These are phyloP conservation scores for Congeria kusceri DNA, from an alignment of 2,888 invertebrate genomes.

Conservation along the genomic window DNA sequence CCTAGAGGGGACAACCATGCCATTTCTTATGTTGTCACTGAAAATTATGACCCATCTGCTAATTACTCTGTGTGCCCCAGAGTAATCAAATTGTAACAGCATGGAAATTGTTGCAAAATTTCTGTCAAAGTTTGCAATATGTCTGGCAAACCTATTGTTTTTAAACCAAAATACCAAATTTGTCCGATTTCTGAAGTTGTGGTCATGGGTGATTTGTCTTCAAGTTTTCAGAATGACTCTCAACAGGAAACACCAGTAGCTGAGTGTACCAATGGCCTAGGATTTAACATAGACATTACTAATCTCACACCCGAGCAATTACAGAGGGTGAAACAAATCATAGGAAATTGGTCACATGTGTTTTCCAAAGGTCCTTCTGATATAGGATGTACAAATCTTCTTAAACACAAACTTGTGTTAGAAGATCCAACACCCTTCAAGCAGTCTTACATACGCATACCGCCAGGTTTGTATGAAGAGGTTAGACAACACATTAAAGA, in stretches of 20 bases:
- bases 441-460: conserved; percentile 29
- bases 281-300: conserved; percentile 1
- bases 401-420: conserved; percentile 39
- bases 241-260: not conserved
- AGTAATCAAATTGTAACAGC: not conserved
- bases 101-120: conserved; percentile 6
- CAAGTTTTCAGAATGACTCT: not conserved
- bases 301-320: conserved; percentile 14
- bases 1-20: too few relatives aligned
- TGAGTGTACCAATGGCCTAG: conserved; percentile 6
- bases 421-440: conserved; percentile 24
- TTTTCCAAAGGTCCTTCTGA: conserved; percentile 28
- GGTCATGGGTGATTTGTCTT: conserved; percentile 15
- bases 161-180: not conserved
- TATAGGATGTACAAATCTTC: conserved; percentile 18
- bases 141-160: conserved; percentile 6
- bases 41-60: not conserved
- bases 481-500: conserved; percentile 43
- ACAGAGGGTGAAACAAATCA: not conserved
- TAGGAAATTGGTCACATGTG: conserved; percentile 26
- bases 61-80: conserved; percentile 1
- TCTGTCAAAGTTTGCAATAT: too few relatives aligned
- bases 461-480: conserved; percentile 29
- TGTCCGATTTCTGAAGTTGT: conserved; percentile 15
- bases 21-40: conserved; percentile 20